Conservation (phyloP, 2,797 vertebrate genomes). For the Tokudaia tokunoshimensis region DNA sequence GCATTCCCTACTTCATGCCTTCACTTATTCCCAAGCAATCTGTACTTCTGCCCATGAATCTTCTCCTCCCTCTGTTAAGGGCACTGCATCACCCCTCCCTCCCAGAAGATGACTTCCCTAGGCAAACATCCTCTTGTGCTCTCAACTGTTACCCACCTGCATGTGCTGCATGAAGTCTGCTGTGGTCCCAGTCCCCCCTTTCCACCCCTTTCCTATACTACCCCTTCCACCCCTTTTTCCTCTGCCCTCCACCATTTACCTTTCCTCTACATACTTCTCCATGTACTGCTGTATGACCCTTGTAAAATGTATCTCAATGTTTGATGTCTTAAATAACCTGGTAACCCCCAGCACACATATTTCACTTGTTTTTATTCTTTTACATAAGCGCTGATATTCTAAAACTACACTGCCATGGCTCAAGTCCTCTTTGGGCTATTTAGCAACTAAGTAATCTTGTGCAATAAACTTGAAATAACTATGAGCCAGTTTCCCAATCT, state of each 20-base stretch:
- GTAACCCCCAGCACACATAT: background rate
- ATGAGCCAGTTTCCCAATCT: constrained; percentile 19
- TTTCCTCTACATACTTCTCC: background rate
- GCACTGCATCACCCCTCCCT: background rate
- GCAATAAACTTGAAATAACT: background rate
- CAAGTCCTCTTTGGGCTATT: background rate
- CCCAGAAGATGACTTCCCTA: background rate
- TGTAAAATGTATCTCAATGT: background rate
- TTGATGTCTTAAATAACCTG: background rate
- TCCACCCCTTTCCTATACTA: background rate
- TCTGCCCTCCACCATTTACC: background rate
- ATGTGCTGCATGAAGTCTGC: too few relatives aligned
- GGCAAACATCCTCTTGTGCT: background rate
- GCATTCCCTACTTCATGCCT: too few relatives aligned
- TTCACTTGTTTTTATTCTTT: constrained; percentile 22
- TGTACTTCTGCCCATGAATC: background rate
- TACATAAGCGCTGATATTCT: background rate
- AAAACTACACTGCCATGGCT: background rate
- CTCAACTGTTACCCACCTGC: too few relatives aligned
- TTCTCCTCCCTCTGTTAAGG: background rate
- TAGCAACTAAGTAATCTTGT: background rate
- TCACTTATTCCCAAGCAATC: background rate
- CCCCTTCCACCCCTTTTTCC: background rate
- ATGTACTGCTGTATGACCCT: background rate
- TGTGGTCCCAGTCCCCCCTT: background rate